These are phyloP conservation scores for Capreolus pygargus DNA, from an alignment of 2,113 vertebrate genomes.

Conservation along the genomic window DNA sequence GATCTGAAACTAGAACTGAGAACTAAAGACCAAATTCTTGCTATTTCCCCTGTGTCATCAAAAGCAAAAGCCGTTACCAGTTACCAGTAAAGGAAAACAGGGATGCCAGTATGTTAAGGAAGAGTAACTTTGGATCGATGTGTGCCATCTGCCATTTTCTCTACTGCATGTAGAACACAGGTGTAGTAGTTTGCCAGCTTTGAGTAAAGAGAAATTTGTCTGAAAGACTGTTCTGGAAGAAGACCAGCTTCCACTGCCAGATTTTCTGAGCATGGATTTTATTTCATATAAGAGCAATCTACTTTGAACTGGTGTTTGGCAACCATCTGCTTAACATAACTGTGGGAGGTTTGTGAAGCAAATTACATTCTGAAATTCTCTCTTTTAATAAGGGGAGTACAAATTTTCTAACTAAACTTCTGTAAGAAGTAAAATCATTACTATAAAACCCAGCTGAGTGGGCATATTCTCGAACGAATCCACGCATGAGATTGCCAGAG, in stretches of 20 bases:
- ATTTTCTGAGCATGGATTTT: constrained; percentile 59
- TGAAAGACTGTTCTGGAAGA: constrained; percentile 52
- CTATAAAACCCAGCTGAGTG: constrained; percentile 13
- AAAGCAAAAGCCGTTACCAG: neutral
- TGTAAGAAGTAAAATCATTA: constrained; percentile 48
- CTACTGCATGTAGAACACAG: constrained; percentile 23
- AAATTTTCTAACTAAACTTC: constrained; percentile 49
- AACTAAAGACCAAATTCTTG: neutral
- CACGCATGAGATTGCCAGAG: neutral
- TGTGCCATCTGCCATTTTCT: neutral
- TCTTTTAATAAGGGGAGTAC: constrained; percentile 52
- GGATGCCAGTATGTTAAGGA: neutral
- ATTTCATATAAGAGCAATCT: constrained; percentile 70
- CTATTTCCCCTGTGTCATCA: neutral
- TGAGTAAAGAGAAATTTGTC: constrained; percentile 40
- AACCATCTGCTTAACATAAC: constrained; percentile 63
- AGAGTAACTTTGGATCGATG: neutral
- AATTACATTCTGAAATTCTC: constrained; percentile 63
- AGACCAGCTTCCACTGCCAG: constrained; percentile 49
- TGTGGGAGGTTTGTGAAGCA: constrained; percentile 58
- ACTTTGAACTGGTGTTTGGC: constrained; percentile 66
- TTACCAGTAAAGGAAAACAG: neutral
- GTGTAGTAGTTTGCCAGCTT: constrained; percentile 32
- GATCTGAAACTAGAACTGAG: neutral
- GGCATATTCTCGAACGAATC: neutral